These are phyloP conservation scores for Cinara cedri DNA, from an alignment of 2,888 invertebrate genomes.

Conservation along the genomic window DNA sequence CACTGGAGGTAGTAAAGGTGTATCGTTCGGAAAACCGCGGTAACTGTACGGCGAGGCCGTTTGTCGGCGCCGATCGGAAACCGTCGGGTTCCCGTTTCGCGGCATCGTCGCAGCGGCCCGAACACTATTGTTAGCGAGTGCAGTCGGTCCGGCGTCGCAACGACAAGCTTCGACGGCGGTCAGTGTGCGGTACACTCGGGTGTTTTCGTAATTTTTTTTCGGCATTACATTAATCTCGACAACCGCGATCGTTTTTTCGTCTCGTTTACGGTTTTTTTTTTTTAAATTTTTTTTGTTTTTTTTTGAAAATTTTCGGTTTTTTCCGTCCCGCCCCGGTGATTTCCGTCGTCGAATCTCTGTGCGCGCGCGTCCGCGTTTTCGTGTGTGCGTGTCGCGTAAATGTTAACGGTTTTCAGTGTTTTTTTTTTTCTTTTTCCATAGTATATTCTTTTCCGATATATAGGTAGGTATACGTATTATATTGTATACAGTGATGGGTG, in stretches of 20 bases:
- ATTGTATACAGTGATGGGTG: no score
- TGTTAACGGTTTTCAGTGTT: not conserved
- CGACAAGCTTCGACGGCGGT: not conserved
- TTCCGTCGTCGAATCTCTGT: not conserved
- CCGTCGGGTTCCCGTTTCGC: constrained; percentile 22
- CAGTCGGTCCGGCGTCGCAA: constrained; percentile 37
- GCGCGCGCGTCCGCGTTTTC: no score
- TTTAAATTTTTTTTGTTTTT: no score
- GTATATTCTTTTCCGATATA: no score
- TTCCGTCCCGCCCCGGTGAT: not conserved
- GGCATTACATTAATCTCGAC: no score
- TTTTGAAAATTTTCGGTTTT: no score
- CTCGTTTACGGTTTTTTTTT: not conserved
- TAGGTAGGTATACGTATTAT: no score
- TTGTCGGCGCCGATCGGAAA: constrained; percentile 29
- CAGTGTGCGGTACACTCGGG: not conserved
- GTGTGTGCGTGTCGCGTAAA: not conserved
- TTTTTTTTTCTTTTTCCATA: not conserved
- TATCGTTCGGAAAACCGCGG: not conserved
- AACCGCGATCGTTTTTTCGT: not conserved
- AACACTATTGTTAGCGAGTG: not conserved
- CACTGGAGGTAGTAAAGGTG: no score
- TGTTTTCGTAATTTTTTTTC: not conserved
- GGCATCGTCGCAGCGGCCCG: not conserved
- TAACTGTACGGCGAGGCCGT: not conserved